Conservation (phyloP, 1,140 invertebrate species). For the Calliopsis andreniformis region DNA sequence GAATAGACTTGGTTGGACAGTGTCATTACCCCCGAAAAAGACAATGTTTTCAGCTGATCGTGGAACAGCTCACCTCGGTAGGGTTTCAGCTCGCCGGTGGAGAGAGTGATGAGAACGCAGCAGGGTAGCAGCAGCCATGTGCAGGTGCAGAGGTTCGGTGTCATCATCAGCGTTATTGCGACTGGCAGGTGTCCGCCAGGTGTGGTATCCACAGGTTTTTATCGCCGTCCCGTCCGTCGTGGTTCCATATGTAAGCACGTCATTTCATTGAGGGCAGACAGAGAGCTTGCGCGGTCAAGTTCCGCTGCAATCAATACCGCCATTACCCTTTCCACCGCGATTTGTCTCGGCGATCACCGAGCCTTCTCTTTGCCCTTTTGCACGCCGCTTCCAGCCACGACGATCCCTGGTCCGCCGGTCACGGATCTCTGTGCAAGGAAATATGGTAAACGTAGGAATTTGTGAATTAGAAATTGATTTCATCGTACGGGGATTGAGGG, state of each 20-base stretch:
- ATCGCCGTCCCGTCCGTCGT: constrained; percentile 50
- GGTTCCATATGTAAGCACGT: constrained; percentile 73
- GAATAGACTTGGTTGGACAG: background rate
- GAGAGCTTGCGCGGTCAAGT: constrained; percentile 73
- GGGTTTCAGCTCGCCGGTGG: constrained; percentile 72
- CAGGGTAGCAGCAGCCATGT: constrained; percentile 68
- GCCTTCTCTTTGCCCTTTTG: background rate
- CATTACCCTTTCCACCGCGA: constrained; percentile 55
- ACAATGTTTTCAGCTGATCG: constrained; percentile 14
- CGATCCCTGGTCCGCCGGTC: too few relatives aligned
- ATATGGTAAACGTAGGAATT: too few relatives aligned
- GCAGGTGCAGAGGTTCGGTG: constrained; percentile 67
- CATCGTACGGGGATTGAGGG: too few relatives aligned
- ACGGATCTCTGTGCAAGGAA: too few relatives aligned
- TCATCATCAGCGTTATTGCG: constrained; percentile 63
- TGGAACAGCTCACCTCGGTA: constrained; percentile 71
- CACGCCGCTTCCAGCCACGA: background rate
- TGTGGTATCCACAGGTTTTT: constrained; percentile 48
- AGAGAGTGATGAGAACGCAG: constrained; percentile 67
- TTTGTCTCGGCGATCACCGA: background rate
- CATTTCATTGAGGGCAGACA: constrained; percentile 71
- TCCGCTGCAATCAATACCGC: constrained; percentile 72
- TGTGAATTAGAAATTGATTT: too few relatives aligned
- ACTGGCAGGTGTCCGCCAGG: constrained; percentile 44
- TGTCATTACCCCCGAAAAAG: constrained; percentile 42